Base-by-base conservation (phyloP, 2,113 vertebrate species). In the Formicarius rufipectus region DNA sequence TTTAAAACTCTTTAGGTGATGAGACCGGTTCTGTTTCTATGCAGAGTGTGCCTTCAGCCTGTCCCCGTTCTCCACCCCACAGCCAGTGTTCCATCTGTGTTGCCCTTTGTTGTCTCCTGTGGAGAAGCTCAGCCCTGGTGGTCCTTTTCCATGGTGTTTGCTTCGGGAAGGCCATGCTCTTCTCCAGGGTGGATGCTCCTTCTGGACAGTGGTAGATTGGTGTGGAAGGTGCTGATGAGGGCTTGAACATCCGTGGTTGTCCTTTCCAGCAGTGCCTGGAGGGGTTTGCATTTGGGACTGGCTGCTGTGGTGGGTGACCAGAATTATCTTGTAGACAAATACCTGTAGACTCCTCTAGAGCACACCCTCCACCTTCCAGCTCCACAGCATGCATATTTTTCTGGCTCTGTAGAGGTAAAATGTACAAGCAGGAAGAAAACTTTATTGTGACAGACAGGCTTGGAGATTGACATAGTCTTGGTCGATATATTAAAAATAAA, bases 1-100 rank as follows among this genome's bases (percentile, higher is more conserved):
- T 80, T 89, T 27, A 40, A 68, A 67, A 62, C 15, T 33, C 47
- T 59, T 23, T 2, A 25, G 13, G 16, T 35, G 35, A 37, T 37
- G 35, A 71, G 35, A 21, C 3, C 0, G 1, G 12, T 74, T 66
- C 14, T n/a, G 2, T 50, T 73, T 49, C 18, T 20, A 4, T 3
- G 15, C 23, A 6, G 28, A 20, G 11, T 5, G 3, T 45, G 2
- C 49, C 74, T 67, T 62, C 49, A 86, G 17, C 9, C 31, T 2
- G 0, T 11, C 0, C 1, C 6, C 2, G 1, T 10, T 6, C 24
- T 58, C 10, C 6, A 78, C 21, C 13, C 13, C 5, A 1, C 0
- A 4, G 23, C 62, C 11, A 7, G 7, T 14, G 59, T 31, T 90
- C 22, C 40, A 2, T 20, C 42, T 35, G 35, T 4, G 1, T 44